Percentiles rank a stretch among this genome's conserved stretches.
phyloP scores from a whole-genome alignment of 2,888 invertebrate species.

The Nephrotoma guestfalica region DNA sequence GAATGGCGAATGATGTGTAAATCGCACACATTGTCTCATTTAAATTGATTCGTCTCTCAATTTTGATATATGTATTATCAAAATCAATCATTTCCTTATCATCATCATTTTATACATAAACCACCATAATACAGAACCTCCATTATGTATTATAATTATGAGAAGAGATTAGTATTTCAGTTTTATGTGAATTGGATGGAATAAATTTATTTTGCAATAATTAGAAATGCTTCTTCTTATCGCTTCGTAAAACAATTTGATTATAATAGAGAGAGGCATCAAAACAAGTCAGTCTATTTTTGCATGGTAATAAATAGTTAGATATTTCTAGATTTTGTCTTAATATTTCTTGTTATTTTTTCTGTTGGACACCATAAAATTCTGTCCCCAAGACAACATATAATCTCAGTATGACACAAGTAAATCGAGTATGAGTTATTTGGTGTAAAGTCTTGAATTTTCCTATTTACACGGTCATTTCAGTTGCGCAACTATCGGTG shows the following conservation, averaged over 20 bases:
- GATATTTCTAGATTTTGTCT: background rate
- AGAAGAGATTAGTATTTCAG: background rate
- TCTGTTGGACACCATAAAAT: background rate
- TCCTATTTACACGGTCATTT: background rate
- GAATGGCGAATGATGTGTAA: background rate
- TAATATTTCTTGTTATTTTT: background rate
- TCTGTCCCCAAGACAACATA: background rate
- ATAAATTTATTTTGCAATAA: background rate
- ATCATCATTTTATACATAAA: background rate
- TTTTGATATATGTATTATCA: background rate
- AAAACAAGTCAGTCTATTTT: background rate
- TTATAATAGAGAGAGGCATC: background rate
- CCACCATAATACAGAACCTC: background rate
- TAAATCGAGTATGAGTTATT: background rate
- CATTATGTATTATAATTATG: background rate
- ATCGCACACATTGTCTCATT: background rate
- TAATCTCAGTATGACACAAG: background rate
- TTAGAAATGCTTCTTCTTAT: background rate
- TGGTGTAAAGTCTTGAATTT: too few species aligned
- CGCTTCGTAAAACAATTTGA: background rate
- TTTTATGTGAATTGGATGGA: background rate
- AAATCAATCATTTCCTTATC: background rate
- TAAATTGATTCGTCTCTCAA: background rate
- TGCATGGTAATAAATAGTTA: background rate
- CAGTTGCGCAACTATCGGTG: too few species aligned